Conservation (phyloP, 2,113 vertebrate species). For the Neodontobutis hainanensis region DNA sequence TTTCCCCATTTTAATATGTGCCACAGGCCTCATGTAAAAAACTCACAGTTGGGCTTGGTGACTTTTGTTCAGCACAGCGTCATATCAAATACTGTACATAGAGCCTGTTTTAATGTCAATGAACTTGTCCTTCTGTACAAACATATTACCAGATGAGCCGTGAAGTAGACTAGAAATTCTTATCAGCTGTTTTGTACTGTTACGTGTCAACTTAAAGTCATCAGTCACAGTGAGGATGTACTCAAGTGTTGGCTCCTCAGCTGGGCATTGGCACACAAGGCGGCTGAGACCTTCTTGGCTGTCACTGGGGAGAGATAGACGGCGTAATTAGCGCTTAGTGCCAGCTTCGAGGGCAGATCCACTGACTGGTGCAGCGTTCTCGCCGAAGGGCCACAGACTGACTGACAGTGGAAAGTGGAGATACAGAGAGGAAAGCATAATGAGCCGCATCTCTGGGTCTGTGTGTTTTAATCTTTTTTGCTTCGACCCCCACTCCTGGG, state of each 20-base stretch:
- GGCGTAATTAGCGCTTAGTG: slow-evolving; percentile 67
- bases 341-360: slow-evolving; percentile 57
- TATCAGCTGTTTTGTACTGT: slow-evolving; percentile 40
- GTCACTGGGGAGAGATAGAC: slow-evolving; percentile 55
- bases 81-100: too few relatives aligned
- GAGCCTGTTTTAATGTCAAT: slow-evolving; percentile 1
- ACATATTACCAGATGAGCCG: slow-evolving; percentile 10
- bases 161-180: slow-evolving; percentile 26
- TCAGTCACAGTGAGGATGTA: slow-evolving; percentile 33
- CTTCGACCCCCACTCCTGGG: slow-evolving; percentile 15
- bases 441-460: slow-evolving; percentile 48
- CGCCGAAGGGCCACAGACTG: slow-evolving; percentile 52
- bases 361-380: slow-evolving; percentile 53
- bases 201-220: slow-evolving; percentile 47
- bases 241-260: slow-evolving; percentile 49
- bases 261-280: slow-evolving; percentile 53
- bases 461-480: slow-evolving; percentile 24
- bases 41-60: too few relatives aligned
- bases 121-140: slow-evolving; percentile 9
- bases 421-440: slow-evolving; percentile 45
- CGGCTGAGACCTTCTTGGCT: slow-evolving; percentile 44
- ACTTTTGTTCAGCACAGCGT: too few relatives aligned
- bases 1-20: too few relatives aligned
- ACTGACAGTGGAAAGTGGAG: slow-evolving; percentile 48
- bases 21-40: too few relatives aligned